A percentile compares a stretch with the other conserved stretches of the same genome.
phyloP scores from a whole-genome alignment of 2,797 vertebrate genomes.

The Nothura maculosa region DNA sequence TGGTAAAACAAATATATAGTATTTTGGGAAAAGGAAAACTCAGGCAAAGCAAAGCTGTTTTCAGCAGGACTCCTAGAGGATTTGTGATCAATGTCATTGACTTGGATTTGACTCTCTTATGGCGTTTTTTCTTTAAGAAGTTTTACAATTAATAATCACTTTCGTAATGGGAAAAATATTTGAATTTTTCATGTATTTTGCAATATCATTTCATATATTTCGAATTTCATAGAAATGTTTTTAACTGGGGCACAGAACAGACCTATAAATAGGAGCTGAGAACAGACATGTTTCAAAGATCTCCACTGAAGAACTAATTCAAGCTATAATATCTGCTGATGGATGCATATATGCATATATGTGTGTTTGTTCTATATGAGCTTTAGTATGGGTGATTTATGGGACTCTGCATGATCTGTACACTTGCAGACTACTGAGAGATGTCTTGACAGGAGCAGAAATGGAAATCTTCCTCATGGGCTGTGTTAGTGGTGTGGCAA shows the following conservation, averaged over 20 bases:
- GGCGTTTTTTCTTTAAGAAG: background rate
- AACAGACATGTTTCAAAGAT: background rate
- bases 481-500: background rate
- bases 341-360: rapidly evolving
- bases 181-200: background rate
- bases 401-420: background rate
- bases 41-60: background rate
- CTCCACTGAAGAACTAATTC: background rate
- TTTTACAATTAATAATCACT: background rate
- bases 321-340: background rate
- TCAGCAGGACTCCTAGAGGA: background rate
- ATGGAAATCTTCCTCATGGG: background rate
- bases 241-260: background rate
- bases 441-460: background rate
- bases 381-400: background rate
- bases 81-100: background rate
- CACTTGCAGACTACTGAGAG: background rate
- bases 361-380: background rate
- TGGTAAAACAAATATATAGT: background rate
- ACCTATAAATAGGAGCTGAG: background rate
- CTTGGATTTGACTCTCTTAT: background rate
- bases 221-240: background rate
- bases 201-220: background rate
- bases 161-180: background rate
- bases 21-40: background rate